These are phyloP conservation scores for Microctonus aethiopoides DNA, from an alignment of 2,888 invertebrate genomes.

Conservation along the genomic window DNA sequence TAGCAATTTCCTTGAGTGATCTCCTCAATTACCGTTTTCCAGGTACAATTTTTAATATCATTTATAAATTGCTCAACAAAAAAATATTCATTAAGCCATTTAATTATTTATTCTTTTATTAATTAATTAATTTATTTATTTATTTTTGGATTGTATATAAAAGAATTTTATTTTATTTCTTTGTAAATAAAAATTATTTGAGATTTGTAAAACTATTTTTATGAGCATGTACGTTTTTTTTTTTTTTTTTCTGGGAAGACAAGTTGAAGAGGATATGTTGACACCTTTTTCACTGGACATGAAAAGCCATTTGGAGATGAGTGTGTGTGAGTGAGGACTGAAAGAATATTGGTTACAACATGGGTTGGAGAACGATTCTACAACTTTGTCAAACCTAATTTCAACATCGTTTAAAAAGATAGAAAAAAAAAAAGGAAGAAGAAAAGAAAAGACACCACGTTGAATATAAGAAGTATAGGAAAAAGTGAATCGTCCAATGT, in stretches of 20 bases:
- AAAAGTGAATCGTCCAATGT: background rate
- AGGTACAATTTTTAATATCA: background rate
- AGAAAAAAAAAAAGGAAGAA: background rate
- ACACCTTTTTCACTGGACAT: background rate
- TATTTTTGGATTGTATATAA: too few species aligned
- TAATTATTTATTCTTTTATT: background rate
- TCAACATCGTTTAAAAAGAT: background rate
- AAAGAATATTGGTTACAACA: background rate
- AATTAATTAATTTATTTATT: too few species aligned
- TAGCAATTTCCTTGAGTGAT: conserved; percentile 21
- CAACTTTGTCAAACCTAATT: conserved; percentile 13
- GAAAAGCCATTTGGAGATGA: background rate
- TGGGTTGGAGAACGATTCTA: background rate
- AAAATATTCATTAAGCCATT: background rate
- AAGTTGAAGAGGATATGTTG: background rate
- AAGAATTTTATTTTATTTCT: too few species aligned
- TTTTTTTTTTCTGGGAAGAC: background rate
- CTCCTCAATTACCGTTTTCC: background rate
- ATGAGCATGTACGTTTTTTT: background rate
- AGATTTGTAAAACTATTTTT: background rate
- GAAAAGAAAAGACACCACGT: background rate
- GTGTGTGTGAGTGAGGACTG: background rate
- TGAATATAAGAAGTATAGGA: background rate
- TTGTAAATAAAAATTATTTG: background rate
- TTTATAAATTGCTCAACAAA: background rate